Evolutionary conservation across 2,797 vertebrate species (phyloP), one percentile per base, ranked within the genome.

Genomic region (Enteromius viviparus): DNA sequence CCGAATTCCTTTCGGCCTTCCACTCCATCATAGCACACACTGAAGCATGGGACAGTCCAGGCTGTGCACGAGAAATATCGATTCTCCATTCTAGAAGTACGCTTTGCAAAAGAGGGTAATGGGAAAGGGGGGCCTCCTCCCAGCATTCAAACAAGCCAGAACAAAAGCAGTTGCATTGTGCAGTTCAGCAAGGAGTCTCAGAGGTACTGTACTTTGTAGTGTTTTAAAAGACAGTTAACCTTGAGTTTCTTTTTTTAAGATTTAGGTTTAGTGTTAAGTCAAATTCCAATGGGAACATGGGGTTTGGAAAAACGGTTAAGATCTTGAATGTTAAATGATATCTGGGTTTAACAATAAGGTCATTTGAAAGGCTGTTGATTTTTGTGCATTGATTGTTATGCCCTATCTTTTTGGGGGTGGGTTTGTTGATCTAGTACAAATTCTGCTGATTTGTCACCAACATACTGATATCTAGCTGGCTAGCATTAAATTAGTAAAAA

Each of bases 21-120:
- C 80, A 85, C 84, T 87, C 69, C 76, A 85, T 85, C 85, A 86
- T 80, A 65, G 69, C 53, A 80, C 78, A 82, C 81, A 49, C 78
- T 84, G 62, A 49, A 77, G 69, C 82, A 80, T 62, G 53, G 79
- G 81, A 80, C 75, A 74, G 81, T 47, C 49, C 65, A 3, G 53
- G 40, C 75, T 71, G 72, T 69, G 81, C 79, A 58, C 11, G 29
- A 82, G 76, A 85, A 84, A 84, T 85, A 87, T 84, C 12, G 85
- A 87, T 87, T 83, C 71, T 62, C 78, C 71, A 87, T 80, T 77
- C 62, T 76, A 85, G 80, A 77, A 55, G 58, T 79, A 65, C 29
- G 58, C 53, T 82, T 79, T 72, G 78, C 68, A 84, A 84, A 81
- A 76, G 64, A 62, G 45, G 65, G 79, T 80, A 82, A 85, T 78